Evolutionary conservation across 2,888 invertebrate genomes (phyloP).

Genomic region (Carcina quercana): DNA sequence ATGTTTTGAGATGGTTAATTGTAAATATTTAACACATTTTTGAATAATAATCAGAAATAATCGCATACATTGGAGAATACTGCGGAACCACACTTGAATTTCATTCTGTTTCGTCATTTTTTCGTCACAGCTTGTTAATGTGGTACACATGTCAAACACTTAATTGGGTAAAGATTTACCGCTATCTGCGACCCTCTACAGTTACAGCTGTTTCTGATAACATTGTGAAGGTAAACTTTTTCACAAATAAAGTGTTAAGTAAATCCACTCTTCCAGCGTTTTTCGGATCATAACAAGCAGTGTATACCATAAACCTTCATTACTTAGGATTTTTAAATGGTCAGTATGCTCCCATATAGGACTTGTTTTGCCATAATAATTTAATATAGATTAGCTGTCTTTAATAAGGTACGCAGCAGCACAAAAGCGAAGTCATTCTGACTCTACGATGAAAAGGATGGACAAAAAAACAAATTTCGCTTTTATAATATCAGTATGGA

Average conservation of each 20-base stretch:
- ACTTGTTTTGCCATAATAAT: too few species aligned
- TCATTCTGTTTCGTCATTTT: conserved; percentile 12
- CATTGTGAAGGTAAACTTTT: neutral
- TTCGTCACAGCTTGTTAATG: conserved; percentile 15
- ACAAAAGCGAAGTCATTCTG: too few species aligned
- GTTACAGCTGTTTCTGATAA: conserved; percentile 7
- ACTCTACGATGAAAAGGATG: too few species aligned
- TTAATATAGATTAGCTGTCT: too few species aligned
- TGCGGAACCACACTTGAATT: too few species aligned
- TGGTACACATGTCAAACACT: conserved; percentile 37
- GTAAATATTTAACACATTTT: too few species aligned
- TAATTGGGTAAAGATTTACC: conserved; percentile 43
- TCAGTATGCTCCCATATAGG: neutral
- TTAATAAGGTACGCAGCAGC: too few species aligned
- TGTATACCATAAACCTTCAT: neutral
- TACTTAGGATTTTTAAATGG: neutral
- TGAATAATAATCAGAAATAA: too few species aligned
- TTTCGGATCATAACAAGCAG: neutral
- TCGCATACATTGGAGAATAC: too few species aligned
- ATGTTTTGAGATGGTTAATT: too few species aligned
- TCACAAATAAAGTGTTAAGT: neutral
- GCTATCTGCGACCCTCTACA: conserved; percentile 9
- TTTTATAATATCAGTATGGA: too few species aligned
- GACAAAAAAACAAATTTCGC: too few species aligned
- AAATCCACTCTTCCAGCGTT: neutral